Evolutionary conservation across 2,797 vertebrate species (phyloP), one percentile per base, ranked within the genome.

Genomic region (Semotilus atromaculatus): DNA sequence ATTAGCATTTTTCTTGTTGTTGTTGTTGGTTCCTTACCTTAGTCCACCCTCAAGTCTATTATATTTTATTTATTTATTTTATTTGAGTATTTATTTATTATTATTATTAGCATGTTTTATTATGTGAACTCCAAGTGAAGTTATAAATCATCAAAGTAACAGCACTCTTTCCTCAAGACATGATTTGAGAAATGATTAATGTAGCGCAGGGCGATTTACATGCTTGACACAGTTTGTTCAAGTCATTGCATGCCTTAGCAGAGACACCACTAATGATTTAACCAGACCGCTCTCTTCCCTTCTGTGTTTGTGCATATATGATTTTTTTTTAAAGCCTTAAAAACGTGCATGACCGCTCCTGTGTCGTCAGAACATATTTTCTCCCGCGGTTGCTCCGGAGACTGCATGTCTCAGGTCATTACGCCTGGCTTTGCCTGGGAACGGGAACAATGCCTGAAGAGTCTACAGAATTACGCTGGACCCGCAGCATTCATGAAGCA

Each of bases 391-490:
- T 40, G 38, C 19, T 26, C 3, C 13, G 3, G 62, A 53, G 62
- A 55, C 76, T 51, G 45, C 74, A 62, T 68, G 40, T 75, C 71
- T 84, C 53, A 72, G 75, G 79, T 79, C 60, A 29, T 62, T 62
- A 29, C 60, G 26, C 60, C 26, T n/a, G 26, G n/a, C 60, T 81
- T 76, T 67, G 43, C 70, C 26, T 38, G 55, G 62, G 36, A 88
- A 80, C 21, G 34, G 76, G 71, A 84, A 80, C 70, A 64, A 21
- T 71, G 67, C 51, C 67, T 31, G 51, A 81, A 58, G 76, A 36
- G 34, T 55, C 11, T 60, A 26, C 9, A 29, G 58, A 26, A 14
- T 14, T 29, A 26, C 23, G 4, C 55, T 0, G 53, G 53, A 11
- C 55, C 55, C 53, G 10, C 55, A 58, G 55, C 68, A n/a, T 31